Evolutionary conservation across 2,113 vertebrate genomes (phyloP), one percentile per base, ranked within the genome.

Genomic region (Axis porcinus): DNA sequence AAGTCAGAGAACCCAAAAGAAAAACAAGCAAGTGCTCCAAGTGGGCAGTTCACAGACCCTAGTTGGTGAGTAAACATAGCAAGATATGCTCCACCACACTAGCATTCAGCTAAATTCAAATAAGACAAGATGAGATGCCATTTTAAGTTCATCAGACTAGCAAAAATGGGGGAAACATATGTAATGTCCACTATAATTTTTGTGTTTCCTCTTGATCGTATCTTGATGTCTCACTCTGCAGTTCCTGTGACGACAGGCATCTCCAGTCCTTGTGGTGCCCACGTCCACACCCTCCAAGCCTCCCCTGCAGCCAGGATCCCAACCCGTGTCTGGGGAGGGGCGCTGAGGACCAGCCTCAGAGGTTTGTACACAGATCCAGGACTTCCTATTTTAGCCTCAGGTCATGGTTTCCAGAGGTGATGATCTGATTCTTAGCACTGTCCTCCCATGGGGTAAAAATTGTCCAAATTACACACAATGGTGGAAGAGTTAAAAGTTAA

Each of bases 331-430:
- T 1, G 3, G 15, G 52, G 12, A 10, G 5, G 36, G 55, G 30
- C 3, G 0, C 7, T 0, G 1, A 54, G 33, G 47, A 82, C 57
- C 21, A 9, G 50, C 11, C 33, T 12, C n/a, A 30, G 47, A 27
- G n/a, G 27, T 47, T 58, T 14, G 16, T 17, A 16, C 1, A 0
- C 28, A 36, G 54, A 82, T 47, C 3, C 83, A 33, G 67, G 55
- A 21, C 47, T 60, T 96, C 21, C 6, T 54, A 76, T 78, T 33
- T 40, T 27, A 57, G 50, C 50, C 23, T 9, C 60, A 50, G 52
- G n/a, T 70, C 62, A 17, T 47, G 28, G 52, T 47, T 89, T 86
- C n/a, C 78, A 45, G 17, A 70, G 8, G 43, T 40, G 5, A 89
- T 40, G 7, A 30, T 58, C 19, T 33, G 13, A 33, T 47, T 57